Percentiles rank a stretch among this genome's conserved stretches.
These are phyloP conservation scores for Agrypnia vestita DNA, from an alignment of 1,140 invertebrate species.

Conservation along the genomic window DNA sequence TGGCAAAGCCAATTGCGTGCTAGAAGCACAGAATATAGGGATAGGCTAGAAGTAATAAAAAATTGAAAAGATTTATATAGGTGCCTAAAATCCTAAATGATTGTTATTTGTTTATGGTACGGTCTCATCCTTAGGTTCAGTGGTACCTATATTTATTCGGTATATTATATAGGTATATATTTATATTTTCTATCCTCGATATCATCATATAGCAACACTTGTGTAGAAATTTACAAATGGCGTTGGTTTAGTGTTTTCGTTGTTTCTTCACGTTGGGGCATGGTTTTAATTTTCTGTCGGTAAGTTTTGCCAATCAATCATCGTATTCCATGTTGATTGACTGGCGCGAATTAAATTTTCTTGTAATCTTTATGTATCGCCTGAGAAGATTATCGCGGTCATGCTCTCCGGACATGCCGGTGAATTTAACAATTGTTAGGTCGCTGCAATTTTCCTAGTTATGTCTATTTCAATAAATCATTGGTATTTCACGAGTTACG, in stretches of 20 bases:
- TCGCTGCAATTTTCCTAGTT: constrained; percentile 23
- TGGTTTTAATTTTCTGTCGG: constrained; percentile 49
- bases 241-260: constrained; percentile 53
- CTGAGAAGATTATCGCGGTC: background rate
- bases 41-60: too few species aligned
- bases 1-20: too few species aligned
- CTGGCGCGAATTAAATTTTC: background rate
- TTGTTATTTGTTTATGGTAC: too few species aligned
- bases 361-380: background rate
- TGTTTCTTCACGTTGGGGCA: constrained; percentile 48
- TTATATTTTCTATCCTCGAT: too few species aligned
- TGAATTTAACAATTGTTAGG: constrained; percentile 15
- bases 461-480: constrained; percentile 21
- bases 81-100: too few species aligned
- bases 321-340: background rate
- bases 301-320: constrained; percentile 30
- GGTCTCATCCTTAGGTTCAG: too few species aligned
- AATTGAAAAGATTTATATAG: too few species aligned
- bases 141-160: too few species aligned
- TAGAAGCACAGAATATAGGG: too few species aligned
- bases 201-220: constrained; percentile 31
- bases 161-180: too few species aligned
- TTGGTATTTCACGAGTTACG: background rate
- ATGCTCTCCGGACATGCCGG: constrained; percentile 28
- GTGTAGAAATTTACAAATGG: constrained; percentile 54